phyloP scores from a whole-genome alignment of 2,113 vertebrate genomes.

The Etia nguti region DNA sequence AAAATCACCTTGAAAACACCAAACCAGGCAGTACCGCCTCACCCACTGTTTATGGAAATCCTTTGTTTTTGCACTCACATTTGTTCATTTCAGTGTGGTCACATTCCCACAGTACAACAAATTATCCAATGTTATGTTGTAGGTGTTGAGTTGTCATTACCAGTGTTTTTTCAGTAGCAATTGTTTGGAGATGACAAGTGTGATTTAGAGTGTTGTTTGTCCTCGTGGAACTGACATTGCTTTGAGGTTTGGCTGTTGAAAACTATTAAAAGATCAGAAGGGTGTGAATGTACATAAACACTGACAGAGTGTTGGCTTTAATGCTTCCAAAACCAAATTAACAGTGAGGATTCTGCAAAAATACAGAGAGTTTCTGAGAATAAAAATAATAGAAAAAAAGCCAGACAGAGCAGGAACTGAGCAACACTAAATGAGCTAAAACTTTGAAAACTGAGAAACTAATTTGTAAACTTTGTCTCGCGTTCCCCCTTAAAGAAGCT shows the following conservation, averaged over 20 bases:
- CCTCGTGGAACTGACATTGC: not conserved
- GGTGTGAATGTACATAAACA: slow-evolving; percentile 23
- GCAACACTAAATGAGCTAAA: not conserved
- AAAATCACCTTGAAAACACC: not conserved
- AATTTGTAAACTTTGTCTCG: accelerated
- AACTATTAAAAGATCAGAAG: slow-evolving; percentile 3
- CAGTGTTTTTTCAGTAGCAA: not conserved
- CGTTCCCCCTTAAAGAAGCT: not conserved
- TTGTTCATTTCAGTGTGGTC: not conserved
- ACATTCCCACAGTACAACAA: not conserved
- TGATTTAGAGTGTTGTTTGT: slow-evolving; percentile 23
- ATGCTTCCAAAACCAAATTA: not conserved
- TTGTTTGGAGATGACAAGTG: slow-evolving; percentile 30
- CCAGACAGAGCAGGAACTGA: not conserved
- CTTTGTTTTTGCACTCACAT: not conserved
- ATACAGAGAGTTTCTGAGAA: not conserved
- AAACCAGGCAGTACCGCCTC: not conserved
- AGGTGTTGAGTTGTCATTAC: slow-evolving; percentile 12
- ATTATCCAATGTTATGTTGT: not conserved
- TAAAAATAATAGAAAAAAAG: not conserved
- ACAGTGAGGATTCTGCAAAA: not conserved
- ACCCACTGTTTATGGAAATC: not conserved
- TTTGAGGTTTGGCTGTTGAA: slow-evolving; percentile 15
- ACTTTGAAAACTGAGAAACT: not conserved
- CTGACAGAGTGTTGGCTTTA: slow-evolving; percentile 16